A percentile compares a stretch with the other conserved stretches of the same genome.
These are phyloP conservation scores for Micronisus gabar DNA, from an alignment of 2,113 vertebrate species.

Conservation along the genomic window DNA sequence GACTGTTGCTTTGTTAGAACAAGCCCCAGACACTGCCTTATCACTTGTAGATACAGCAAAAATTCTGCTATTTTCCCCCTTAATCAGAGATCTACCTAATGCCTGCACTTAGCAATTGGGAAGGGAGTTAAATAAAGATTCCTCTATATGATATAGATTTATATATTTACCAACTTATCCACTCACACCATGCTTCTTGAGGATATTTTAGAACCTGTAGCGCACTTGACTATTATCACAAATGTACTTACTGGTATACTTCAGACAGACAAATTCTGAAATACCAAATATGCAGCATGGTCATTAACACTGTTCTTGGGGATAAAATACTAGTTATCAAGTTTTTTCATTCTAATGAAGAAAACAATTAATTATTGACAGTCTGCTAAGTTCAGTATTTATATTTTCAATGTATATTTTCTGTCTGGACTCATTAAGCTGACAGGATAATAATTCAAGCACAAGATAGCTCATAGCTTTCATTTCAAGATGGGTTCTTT, in stretches of 20 bases:
- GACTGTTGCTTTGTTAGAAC: neutral
- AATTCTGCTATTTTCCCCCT: neutral
- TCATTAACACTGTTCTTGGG: neutral
- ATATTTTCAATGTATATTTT: neutral
- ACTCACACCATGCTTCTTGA: neutral
- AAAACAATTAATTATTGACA: neutral
- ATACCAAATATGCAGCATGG: neutral
- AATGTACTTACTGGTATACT: neutral
- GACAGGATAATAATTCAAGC: neutral
- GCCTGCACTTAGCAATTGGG: accelerated
- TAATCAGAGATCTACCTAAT: neutral
- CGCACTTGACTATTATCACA: neutral
- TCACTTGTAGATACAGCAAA: neutral
- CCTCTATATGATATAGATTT: neutral
- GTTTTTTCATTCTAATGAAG: neutral
- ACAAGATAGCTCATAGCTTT: neutral
- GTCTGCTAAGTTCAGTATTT: neutral
- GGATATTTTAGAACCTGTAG: neutral
- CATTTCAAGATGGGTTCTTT: neutral
- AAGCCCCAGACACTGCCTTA: neutral
- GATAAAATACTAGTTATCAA: neutral
- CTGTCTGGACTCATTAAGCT: neutral
- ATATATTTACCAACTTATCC: neutral
- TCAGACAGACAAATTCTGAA: neutral
- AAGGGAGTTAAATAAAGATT: neutral